phyloP scores from a whole-genome alignment of 2,113 vertebrate genomes.

The Chauna torquata region DNA sequence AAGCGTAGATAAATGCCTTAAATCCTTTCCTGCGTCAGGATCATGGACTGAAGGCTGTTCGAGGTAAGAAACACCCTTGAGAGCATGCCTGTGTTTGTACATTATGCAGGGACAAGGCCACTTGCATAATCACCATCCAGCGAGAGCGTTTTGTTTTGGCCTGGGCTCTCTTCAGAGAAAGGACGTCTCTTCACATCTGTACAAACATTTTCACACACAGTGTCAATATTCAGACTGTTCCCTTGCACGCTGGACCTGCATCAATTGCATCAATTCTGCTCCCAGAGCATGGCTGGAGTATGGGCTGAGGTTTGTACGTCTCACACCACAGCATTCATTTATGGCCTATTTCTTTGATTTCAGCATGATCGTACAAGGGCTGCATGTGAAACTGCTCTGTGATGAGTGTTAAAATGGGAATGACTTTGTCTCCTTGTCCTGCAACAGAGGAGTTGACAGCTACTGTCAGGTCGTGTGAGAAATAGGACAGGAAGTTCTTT shows the following conservation, averaged over 20 bases:
- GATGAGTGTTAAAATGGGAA: neutral
- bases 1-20: neutral
- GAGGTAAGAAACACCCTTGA: neutral
- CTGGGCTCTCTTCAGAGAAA: neutral
- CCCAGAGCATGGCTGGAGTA: neutral
- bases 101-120: too few species aligned
- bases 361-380: neutral
- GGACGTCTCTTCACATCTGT: neutral
- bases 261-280: neutral
- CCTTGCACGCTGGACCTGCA: neutral
- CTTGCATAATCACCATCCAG: neutral
- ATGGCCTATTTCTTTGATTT: neutral
- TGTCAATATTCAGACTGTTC: neutral
- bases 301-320: neutral
- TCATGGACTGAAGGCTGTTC: neutral
- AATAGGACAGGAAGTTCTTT: neutral
- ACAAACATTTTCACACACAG: fast-evolving
- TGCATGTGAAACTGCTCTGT: neutral
- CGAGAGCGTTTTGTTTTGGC: neutral
- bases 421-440: neutral
- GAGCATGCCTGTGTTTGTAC: neutral
- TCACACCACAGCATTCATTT: neutral
- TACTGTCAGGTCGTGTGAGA: neutral
- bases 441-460: neutral
- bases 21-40: neutral